A percentile compares a stretch with the other conserved stretches of the same genome.
Conservation (phyloP, 2,113 vertebrate species). For the Morone saxatilis region DNA sequence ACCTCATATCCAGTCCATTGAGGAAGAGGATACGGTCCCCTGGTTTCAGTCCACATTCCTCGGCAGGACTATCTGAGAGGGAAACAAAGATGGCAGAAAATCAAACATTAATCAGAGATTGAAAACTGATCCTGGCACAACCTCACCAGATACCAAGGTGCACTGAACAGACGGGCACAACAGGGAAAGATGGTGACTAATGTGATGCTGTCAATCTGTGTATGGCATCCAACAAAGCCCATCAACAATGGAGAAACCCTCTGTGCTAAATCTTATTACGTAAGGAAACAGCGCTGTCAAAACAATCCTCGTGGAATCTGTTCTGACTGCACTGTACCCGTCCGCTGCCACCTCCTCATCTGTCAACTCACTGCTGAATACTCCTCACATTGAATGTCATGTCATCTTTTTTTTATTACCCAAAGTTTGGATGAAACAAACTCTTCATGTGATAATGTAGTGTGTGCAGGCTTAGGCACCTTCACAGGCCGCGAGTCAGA, state of each 20-base stretch:
- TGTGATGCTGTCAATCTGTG: slow-evolving; percentile 61
- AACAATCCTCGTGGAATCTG: slow-evolving; percentile 55
- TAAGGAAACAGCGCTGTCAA: slow-evolving; percentile 67
- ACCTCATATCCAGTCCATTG: slow-evolving; percentile 99
- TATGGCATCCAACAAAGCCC: slow-evolving; percentile 50
- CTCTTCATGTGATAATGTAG: not conserved
- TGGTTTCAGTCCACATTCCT: slow-evolving; percentile 93
- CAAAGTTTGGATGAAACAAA: slow-evolving; percentile 10
- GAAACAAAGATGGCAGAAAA: slow-evolving; percentile 41
- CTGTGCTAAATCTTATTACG: slow-evolving; percentile 54
- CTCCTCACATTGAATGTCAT: not conserved
- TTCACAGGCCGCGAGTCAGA: slow-evolving; percentile 9
- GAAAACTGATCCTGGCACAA: not conserved
- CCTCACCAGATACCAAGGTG: slow-evolving; percentile 52
- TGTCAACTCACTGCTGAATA: slow-evolving; percentile 42
- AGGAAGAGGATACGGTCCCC: slow-evolving; percentile 97
- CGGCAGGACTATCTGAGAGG: slow-evolving; percentile 92
- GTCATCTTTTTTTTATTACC: not conserved
- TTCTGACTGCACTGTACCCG: slow-evolving; percentile 30
- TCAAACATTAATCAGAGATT: slow-evolving; percentile 19
- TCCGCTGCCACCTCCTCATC: slow-evolving; percentile 53
- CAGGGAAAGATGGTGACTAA: slow-evolving; percentile 52
- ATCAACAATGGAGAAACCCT: slow-evolving; percentile 35
- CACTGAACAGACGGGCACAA: slow-evolving; percentile 35
- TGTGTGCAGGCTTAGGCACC: not conserved